Evolutionary conservation across 2,888 invertebrate genomes (phyloP), one percentile per base, ranked within the genome.

Genomic region (Volucella bombylans): DNA sequence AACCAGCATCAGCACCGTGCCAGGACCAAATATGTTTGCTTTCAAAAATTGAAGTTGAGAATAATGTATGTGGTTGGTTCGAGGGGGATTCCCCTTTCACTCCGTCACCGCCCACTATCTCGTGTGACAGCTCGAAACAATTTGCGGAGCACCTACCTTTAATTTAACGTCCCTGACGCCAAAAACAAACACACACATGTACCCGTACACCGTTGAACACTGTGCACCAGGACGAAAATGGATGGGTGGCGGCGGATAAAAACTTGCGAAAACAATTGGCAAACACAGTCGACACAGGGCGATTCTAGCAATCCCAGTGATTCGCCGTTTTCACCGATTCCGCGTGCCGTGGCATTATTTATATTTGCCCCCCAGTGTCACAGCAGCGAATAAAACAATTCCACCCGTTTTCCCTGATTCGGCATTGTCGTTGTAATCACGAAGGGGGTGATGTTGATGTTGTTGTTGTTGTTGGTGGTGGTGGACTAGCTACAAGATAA

Each of bases 281-380:
- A 41, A 57, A 18, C 15, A 49, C n/a, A 45, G 54, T 64, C 73
- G 54, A 31, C 31, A 64, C 62, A 73, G 47, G 45, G 54, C 62
- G 64, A 55, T 64, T 64, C 38, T 2, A 31, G 6, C 6, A 31
- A 23, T 23, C 2, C 3, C 18, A 23, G 18, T 23, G 18, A 23
- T 23, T 6, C 31, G 6, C 31, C 6, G 31, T 31, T 31, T 31
- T 31, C 6, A 31, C 31, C 31, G 6, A 31, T 31, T 31, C 31
- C 54, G 50, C 65, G 49, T 65, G 65, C 57, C 49, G 15, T 39
- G 49, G 49, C 18, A 65, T 65, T 65, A 50, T 74, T 65, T 74
- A 74, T 67, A 31, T 31, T 31, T 31, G 31, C 31, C 6, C 54
- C 49, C 57, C 43, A 57, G 41, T 52, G 74, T 31, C 39, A 23